phyloP scores from a whole-genome alignment of 1,140 invertebrate species.

The Microplitis demolitor region DNA sequence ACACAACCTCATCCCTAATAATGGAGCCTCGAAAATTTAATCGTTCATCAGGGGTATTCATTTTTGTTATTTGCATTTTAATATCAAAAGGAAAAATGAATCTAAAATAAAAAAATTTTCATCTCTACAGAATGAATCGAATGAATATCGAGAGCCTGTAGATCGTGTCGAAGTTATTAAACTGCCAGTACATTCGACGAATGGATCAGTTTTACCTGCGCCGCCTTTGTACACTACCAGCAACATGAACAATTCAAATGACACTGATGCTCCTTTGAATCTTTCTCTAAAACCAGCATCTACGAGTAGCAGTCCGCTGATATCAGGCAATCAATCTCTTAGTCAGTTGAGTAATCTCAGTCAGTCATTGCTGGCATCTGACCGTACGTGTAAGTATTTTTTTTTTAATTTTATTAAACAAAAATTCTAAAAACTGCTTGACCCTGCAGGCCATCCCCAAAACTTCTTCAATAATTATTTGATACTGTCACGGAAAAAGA shows the following conservation, averaged over 20 bases:
- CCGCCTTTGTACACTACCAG: constrained; percentile 54
- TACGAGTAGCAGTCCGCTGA: constrained; percentile 54
- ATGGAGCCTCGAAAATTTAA: constrained; percentile 56
- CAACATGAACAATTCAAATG: constrained; percentile 60
- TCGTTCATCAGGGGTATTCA: constrained; percentile 46
- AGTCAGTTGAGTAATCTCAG: constrained; percentile 66
- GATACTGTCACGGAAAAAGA: too few relatives aligned
- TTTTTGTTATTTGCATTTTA: not conserved
- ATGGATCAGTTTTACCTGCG: constrained; percentile 60
- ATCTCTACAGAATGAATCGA: constrained; percentile 45
- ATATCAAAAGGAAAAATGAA: not conserved
- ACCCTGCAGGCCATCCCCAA: too few relatives aligned
- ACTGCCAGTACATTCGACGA: constrained; percentile 66
- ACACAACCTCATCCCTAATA: constrained; percentile 46
- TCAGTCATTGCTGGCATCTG: constrained; percentile 57
- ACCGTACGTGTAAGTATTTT: constrained; percentile 62
- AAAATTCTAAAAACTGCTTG: too few relatives aligned
- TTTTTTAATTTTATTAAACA: not conserved
- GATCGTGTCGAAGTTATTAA: constrained; percentile 81
- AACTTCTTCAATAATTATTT: too few relatives aligned
- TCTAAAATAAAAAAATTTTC: not conserved
- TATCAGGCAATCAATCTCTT: constrained; percentile 58
- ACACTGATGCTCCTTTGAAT: constrained; percentile 78
- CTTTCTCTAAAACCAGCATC: constrained; percentile 76
- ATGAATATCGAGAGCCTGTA: constrained; percentile 51